Percentiles rank a stretch among this genome's conserved stretches.
phyloP scores from a whole-genome alignment of 1,140 invertebrate genomes.

The Sitophilus oryzae region DNA sequence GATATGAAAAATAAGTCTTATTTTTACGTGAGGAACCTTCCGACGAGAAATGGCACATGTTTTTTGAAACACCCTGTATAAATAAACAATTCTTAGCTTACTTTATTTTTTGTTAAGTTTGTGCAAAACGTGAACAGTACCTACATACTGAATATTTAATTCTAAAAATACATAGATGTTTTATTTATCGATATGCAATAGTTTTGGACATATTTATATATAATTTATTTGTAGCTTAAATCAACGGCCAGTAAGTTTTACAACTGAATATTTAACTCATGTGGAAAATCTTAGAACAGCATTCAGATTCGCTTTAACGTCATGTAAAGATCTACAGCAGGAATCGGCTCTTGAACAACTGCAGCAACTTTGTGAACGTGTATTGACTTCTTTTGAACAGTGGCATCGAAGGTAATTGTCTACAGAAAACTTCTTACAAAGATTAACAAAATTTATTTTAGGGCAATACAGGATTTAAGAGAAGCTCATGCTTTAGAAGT shows the following conservation, averaged over 20 bases:
- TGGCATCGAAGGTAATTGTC: slow-evolving; percentile 58
- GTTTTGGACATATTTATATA: not conserved
- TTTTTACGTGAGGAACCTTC: not conserved
- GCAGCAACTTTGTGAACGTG: slow-evolving; percentile 77
- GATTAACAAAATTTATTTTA: not conserved
- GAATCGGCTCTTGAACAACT: slow-evolving; percentile 83
- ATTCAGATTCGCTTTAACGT: slow-evolving; percentile 57
- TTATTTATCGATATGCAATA: no score
- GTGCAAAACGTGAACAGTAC: no score
- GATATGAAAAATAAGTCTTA: no score
- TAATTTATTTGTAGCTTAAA: slow-evolving; percentile 15
- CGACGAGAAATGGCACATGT: not conserved
- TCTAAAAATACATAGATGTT: no score
- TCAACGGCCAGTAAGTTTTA: slow-evolving; percentile 46
- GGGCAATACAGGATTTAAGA: slow-evolving; percentile 76
- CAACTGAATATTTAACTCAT: slow-evolving; percentile 71
- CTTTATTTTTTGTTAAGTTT: not conserved
- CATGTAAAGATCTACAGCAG: slow-evolving; percentile 69
- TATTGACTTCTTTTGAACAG: slow-evolving; percentile 79
- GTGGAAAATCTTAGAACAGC: slow-evolving; percentile 65
- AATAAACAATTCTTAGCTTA: not conserved
- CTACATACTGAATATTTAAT: no score
- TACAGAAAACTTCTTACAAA: not conserved
- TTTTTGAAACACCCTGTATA: no score
- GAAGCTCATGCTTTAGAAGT: slow-evolving; percentile 76